These are phyloP conservation scores for Acronicta alni DNA, from an alignment of 2,888 invertebrate species.

Conservation along the genomic window DNA sequence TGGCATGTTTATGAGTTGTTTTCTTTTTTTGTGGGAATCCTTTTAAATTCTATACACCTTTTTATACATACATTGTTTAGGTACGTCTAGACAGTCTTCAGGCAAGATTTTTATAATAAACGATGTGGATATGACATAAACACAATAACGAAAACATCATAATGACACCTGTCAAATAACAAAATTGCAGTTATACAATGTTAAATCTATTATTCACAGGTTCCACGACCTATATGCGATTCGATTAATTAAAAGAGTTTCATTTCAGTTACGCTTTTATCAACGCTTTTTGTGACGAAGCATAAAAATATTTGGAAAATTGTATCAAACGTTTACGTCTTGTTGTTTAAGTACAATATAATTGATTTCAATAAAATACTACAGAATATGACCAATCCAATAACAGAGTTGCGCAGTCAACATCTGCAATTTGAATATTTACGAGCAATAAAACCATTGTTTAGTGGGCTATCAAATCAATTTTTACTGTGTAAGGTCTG, in stretches of 20 bases:
- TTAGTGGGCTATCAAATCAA: constrained; percentile 54
- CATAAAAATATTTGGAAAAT: no score
- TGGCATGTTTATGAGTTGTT: not conserved
- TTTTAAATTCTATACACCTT: not conserved
- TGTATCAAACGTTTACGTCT: no score
- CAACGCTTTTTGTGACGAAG: no score
- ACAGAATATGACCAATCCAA: constrained; percentile 37
- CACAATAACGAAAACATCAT: no score
- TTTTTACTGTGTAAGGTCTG: constrained; percentile 47
- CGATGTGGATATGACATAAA: no score
- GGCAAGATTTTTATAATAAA: no score
- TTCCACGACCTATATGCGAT: no score
- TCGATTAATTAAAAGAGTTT: no score
- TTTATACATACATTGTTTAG: not conserved
- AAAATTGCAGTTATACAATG: no score
- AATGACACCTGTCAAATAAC: no score
- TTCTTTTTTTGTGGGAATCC: not conserved
- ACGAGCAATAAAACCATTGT: constrained; percentile 59
- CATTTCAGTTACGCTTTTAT: no score
- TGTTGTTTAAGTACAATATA: constrained; percentile 4
- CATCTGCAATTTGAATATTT: constrained; percentile 57
- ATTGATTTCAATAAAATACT: constrained; percentile 26
- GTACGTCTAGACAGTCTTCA: not conserved
- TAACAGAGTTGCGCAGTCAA: constrained; percentile 37
- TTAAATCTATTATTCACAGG: no score